Evolutionary conservation across 53 echinoderm and acorn worm genomes (phyloP), one percentile per base, ranked within the genome.

Genomic region (Arbacia lixula): DNA sequence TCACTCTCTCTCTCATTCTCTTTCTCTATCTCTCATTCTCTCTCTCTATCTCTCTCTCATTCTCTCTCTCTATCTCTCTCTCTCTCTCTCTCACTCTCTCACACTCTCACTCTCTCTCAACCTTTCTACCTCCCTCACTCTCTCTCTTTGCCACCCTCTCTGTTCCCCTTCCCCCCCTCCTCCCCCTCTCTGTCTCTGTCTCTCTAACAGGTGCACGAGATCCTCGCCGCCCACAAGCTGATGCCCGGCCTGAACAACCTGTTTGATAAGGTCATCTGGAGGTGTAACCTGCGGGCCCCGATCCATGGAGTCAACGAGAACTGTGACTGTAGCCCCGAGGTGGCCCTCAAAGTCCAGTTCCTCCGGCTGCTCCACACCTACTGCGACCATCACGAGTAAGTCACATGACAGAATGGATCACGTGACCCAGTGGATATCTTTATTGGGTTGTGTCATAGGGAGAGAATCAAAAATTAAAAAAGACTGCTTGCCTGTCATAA

Each of bases 381-480:
- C 84, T 99, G 99, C 63, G 99, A 99, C 56, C 99, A 99, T 78
- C 94, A 99, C 42, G 92, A 94, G 99, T 99, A 82, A 99, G 99
- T 99, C 5, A 3, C 39, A 36, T 8, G 5, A 22, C 36, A 71
- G 12, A 14, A 12, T 14, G 27, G 16, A 5, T 12, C 16, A 8
- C 8, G 17, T 5, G 17, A 19, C 60, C 27, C 17, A 24, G 24
- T 28, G 27, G 27, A 28, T 28, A 24, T 60, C 27, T 60, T 60
- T 60, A 28, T 60, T 8, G 60, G n/a, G n/a, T 60, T n/a, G n/a
- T n/a, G n/a, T n/a, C n/a, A n/a, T n/a, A n/a, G n/a, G n/a, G n/a
- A n/a, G n/a, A n/a, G n/a, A n/a, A n/a, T n/a, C n/a, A n/a, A n/a
- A n/a, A n/a, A n/a, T n/a, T n/a, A n/a, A n/a, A n/a, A n/a, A n/a